Evolutionary conservation across 2,113 vertebrate species (phyloP).

Genomic region (Machaerirhynchus nigripectus): DNA sequence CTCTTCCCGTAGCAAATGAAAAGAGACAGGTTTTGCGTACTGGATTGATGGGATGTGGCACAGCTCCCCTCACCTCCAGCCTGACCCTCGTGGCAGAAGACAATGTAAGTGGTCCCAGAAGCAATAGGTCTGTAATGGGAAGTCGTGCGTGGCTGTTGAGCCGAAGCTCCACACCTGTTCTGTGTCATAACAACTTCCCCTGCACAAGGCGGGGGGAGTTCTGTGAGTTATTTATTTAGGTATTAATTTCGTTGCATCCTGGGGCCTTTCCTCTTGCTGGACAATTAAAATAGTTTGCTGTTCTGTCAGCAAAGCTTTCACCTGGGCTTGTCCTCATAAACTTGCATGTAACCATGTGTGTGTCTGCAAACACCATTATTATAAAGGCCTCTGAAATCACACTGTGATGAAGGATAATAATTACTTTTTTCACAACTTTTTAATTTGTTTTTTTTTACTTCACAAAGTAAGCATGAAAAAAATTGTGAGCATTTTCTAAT

Average conservation of each 20-base stretch:
- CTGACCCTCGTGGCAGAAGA: conserved; percentile 7
- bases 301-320: neutral
- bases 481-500: neutral
- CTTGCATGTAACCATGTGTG: neutral
- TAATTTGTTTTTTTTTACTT: neutral
- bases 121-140: neutral
- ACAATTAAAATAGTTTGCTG: neutral
- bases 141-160: conserved; percentile 24
- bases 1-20: neutral
- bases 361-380: neutral
- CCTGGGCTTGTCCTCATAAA: neutral
- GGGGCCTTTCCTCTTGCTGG: neutral
- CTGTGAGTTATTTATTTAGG: neutral
- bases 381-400: neutral
- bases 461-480: neutral
- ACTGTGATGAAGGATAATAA: neutral
- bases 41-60: conserved; percentile 24
- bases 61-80: conserved; percentile 14
- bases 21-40: conserved; percentile 12
- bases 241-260: neutral
- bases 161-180: conserved; percentile 48
- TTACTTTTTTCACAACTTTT: neutral
- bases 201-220: neutral
- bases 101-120: neutral
- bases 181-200: conserved; percentile 42